phyloP scores from a whole-genome alignment of 2,113 vertebrate genomes.

The Pagrus major region DNA sequence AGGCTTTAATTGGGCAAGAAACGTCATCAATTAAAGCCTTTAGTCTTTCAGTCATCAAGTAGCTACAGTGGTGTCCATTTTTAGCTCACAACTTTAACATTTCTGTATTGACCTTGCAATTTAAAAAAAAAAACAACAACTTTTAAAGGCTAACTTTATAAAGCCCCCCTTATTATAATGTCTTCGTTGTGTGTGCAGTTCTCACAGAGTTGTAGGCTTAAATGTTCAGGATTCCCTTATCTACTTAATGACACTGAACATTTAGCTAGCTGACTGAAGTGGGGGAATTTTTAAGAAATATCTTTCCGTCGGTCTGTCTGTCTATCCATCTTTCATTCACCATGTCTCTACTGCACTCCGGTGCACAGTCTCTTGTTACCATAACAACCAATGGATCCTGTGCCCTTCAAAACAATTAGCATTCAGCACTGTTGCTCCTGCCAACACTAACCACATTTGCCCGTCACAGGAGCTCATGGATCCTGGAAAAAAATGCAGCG shows the following conservation, averaged over 20 bases:
- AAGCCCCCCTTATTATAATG: constrained; percentile 34
- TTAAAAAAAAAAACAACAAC: too few species aligned
- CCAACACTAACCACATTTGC: constrained; percentile 70
- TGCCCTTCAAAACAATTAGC: constrained; percentile 86
- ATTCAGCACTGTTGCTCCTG: constrained; percentile 78
- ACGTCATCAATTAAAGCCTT: neutral
- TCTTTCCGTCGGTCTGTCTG: neutral
- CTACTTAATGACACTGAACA: constrained; percentile 11
- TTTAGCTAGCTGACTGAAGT: constrained; percentile 25
- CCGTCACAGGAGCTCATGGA: constrained; percentile 55
- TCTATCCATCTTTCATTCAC: constrained; percentile 34
- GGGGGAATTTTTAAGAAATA: constrained; percentile 14
- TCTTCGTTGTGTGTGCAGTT: constrained; percentile 13
- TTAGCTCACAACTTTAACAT: constrained; percentile 1
- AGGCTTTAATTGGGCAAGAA: neutral
- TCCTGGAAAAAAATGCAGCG: constrained; percentile 39
- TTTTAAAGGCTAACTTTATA: constrained; percentile 37
- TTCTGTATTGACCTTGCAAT: constrained; percentile 33
- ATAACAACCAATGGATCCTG: constrained; percentile 82
- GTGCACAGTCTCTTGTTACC: constrained; percentile 73
- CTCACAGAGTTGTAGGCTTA: constrained; percentile 14
- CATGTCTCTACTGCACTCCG: constrained; percentile 52
- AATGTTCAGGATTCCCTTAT: constrained; percentile 21
- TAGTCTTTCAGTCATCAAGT: neutral
- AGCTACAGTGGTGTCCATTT: neutral